Percentiles rank a stretch among this genome's conserved stretches.
Conservation (phyloP, 2,113 vertebrate genomes). For the Ochotona curzoniae region DNA sequence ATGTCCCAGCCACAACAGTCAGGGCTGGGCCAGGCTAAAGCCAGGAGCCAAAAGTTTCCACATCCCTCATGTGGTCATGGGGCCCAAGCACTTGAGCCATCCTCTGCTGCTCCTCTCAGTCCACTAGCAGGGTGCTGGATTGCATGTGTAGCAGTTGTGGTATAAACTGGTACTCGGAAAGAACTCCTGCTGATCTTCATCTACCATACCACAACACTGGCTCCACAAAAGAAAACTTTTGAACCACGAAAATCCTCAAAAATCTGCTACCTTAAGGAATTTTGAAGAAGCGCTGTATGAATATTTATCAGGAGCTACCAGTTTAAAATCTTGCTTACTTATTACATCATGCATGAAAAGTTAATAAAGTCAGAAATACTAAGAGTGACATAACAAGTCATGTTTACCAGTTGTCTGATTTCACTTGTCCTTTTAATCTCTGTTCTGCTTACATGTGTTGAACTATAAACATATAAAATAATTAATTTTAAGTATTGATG, state of each 20-base stretch:
- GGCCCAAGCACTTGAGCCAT: too few relatives aligned
- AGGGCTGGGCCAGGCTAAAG: too few relatives aligned
- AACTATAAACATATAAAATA: not conserved
- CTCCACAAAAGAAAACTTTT: not conserved
- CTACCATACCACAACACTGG: too few relatives aligned
- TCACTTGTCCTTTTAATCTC: not conserved
- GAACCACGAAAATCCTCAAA: not conserved
- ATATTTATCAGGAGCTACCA: not conserved
- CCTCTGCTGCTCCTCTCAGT: too few relatives aligned
- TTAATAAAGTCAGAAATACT: slow-evolving; percentile 13
- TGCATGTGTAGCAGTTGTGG: too few relatives aligned
- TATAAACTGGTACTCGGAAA: too few relatives aligned
- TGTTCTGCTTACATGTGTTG: slow-evolving; percentile 17
- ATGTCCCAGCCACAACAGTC: too few relatives aligned
- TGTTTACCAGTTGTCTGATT: not conserved
- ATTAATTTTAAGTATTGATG: slow-evolving; percentile 11
- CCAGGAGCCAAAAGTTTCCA: too few relatives aligned
- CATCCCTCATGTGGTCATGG: too few relatives aligned
- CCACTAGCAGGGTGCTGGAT: too few relatives aligned
- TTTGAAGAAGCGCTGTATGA: not conserved
- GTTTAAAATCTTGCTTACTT: slow-evolving; percentile 11
- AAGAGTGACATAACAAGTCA: not conserved
- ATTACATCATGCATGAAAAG: not conserved
- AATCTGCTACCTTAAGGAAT: not conserved
- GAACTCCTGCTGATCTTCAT: too few relatives aligned